Percentiles rank a stretch among this genome's conserved stretches.
Conservation (phyloP, 1,140 invertebrate species). For the Drosophila sechellia region DNA sequence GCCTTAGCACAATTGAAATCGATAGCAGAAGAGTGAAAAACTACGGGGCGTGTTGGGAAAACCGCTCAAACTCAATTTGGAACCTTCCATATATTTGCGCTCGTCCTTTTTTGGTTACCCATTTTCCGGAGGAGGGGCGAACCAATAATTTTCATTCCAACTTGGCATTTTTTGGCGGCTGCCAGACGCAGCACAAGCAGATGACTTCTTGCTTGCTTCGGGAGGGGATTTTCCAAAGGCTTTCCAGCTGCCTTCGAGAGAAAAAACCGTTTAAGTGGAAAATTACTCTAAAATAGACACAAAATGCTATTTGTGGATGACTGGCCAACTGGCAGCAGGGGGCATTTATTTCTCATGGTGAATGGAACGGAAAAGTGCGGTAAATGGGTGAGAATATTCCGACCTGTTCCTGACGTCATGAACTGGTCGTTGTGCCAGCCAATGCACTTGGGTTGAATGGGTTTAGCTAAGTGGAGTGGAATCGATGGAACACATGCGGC, state of each 20-base stretch:
- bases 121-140: slow-evolving; percentile 12
- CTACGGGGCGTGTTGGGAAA: slow-evolving; percentile 58
- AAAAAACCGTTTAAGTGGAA: slow-evolving; percentile 74
- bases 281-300: slow-evolving; percentile 81
- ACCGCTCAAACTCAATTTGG: slow-evolving; percentile 77
- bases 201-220: slow-evolving; percentile 41
- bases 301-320: slow-evolving; percentile 72
- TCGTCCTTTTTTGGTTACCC: slow-evolving; percentile 10
- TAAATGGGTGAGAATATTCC: slow-evolving; percentile 2
- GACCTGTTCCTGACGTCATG: slow-evolving; percentile 40
- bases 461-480: slow-evolving; percentile 11
- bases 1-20: slow-evolving; percentile 77
- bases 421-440: slow-evolving; percentile 7
- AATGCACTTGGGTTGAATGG: slow-evolving; percentile 21
- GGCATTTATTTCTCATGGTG: slow-evolving; percentile 8
- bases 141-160: slow-evolving; percentile 80
- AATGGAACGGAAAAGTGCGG: neutral
- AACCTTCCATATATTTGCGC: slow-evolving; percentile 37
- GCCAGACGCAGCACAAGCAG: slow-evolving; percentile 57
- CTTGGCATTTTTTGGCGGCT: slow-evolving; percentile 61
- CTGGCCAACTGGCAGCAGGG: slow-evolving; percentile 37
- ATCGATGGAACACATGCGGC: slow-evolving; percentile 6
- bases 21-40: slow-evolving; percentile 63
- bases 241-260: slow-evolving; percentile 9
- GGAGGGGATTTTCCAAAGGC: slow-evolving; percentile 13